Evolutionary conservation across 2,113 vertebrate species (phyloP).

Genomic region (Zosterops lateralis): DNA sequence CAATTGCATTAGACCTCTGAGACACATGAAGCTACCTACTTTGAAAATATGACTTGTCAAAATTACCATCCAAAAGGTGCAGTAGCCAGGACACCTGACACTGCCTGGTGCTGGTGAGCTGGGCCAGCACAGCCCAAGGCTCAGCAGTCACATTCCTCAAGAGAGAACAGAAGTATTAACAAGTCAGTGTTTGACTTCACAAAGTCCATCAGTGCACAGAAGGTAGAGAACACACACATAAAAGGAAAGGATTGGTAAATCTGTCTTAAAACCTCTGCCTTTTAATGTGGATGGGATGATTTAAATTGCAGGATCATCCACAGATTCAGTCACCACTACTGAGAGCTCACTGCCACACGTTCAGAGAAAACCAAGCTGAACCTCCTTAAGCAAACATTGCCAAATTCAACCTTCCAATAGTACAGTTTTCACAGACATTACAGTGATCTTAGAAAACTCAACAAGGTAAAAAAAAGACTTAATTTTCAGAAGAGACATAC

Average conservation of each 20-base stretch:
- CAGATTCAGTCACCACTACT: fast-evolving
- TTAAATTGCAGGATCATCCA: neutral
- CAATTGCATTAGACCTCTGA: neutral
- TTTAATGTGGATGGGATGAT: neutral
- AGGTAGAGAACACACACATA: neutral
- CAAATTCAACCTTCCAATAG: neutral
- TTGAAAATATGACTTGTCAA: neutral
- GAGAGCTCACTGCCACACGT: neutral
- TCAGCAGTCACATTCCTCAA: fast-evolving
- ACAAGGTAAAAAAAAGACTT: neutral
- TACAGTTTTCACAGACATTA: neutral
- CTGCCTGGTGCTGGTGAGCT: neutral
- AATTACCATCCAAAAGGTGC: neutral
- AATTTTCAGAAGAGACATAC: neutral
- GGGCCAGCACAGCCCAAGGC: neutral
- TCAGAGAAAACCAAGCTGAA: neutral
- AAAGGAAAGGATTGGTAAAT: neutral
- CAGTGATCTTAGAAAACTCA: neutral
- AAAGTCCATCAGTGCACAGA: neutral
- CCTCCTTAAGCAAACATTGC: neutral
- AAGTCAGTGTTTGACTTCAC: neutral
- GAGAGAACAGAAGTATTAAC: neutral
- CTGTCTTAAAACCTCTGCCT: neutral
- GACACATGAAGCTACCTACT: neutral
- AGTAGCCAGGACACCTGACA: neutral